These are phyloP conservation scores for Corydoras sp. DNA, from an alignment of 2,113 vertebrate genomes.

Conservation along the genomic window DNA sequence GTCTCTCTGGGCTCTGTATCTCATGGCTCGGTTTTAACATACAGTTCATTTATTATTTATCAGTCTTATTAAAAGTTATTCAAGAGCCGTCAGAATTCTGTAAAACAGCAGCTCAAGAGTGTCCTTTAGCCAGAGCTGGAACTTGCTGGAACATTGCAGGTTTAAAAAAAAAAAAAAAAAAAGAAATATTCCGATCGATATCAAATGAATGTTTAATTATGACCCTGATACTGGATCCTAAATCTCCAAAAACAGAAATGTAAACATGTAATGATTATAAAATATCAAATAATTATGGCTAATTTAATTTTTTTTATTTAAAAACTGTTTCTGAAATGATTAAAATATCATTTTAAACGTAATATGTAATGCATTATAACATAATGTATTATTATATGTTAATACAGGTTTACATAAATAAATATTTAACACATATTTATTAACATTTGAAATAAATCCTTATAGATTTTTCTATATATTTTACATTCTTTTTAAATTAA, in stretches of 20 bases:
- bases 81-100: conserved; percentile 69
- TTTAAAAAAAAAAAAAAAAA: conserved; percentile 67
- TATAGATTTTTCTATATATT: no score
- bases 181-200: conserved; percentile 65
- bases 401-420: no score
- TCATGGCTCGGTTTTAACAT: conserved; percentile 63
- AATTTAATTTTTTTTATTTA: neutral
- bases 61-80: conserved; percentile 77
- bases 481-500: no score
- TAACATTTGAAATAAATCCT: no score
- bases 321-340: neutral
- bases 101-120: conserved; percentile 60
- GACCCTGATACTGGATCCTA: conserved; percentile 39
- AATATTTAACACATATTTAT: no score
- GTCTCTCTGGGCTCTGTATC: conserved; percentile 50
- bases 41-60: conserved; percentile 72
- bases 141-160: conserved; percentile 59
- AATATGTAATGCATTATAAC: neutral
- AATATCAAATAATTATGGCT: conserved; percentile 5
- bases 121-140: conserved; percentile 43
- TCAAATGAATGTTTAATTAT: conserved; percentile 64
- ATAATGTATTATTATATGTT: no score
- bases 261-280: conserved; percentile 4
- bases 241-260: conserved; percentile 34
- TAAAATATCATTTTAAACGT: neutral